Conservation (phyloP, 2,888 invertebrate species). For the Hemaris fuciformis region DNA sequence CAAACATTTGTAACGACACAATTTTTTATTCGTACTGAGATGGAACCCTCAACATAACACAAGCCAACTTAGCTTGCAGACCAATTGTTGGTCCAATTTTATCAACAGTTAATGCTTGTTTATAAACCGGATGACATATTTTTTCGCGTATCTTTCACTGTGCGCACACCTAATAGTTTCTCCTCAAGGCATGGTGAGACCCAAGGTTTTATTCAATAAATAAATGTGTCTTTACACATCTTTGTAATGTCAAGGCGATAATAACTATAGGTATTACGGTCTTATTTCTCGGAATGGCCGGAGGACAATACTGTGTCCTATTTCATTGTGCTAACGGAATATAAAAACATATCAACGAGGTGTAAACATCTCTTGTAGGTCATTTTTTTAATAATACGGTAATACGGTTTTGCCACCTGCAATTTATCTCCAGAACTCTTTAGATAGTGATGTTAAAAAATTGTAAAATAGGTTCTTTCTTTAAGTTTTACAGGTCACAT, state of each 20-base stretch:
- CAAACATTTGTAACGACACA: too few relatives aligned
- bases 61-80: too few relatives aligned
- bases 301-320: background rate
- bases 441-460: too few relatives aligned
- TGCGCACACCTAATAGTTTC: background rate
- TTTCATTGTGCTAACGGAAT: background rate
- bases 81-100: too few relatives aligned
- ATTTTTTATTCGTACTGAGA: too few relatives aligned
- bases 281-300: background rate
- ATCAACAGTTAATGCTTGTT: too few relatives aligned
- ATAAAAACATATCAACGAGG: background rate
- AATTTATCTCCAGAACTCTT: too few relatives aligned
- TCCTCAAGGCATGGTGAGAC: background rate
- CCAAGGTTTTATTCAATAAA: background rate
- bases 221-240: background rate
- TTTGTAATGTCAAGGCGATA: slow-evolving; percentile 5
- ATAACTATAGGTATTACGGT: background rate
- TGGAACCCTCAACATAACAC: too few relatives aligned
- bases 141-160: background rate
- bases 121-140: too few relatives aligned
- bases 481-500: too few relatives aligned
- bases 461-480: too few relatives aligned
- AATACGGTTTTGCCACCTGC: too few relatives aligned
- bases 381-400: background rate
- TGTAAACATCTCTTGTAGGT: background rate